Conservation (phyloP, 2,113 vertebrate species). For the Aviceda subcristata region DNA sequence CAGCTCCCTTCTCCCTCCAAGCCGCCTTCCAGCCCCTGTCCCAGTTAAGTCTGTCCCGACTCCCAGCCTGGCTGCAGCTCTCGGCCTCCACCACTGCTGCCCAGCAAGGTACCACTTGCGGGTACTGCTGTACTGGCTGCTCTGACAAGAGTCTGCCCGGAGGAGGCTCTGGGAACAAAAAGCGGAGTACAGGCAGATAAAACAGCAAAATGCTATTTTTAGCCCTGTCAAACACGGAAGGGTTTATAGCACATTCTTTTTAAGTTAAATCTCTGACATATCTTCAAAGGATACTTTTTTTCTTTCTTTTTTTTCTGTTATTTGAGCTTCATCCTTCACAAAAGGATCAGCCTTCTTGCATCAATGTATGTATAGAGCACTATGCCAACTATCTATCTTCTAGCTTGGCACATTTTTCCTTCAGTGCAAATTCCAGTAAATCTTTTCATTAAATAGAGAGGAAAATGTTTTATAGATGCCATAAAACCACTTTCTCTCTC, state of each 20-base stretch:
- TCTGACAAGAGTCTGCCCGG: neutral
- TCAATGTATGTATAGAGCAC: neutral
- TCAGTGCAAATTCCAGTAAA: conserved; percentile 37
- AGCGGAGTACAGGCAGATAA: neutral
- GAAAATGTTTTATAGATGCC: conserved; percentile 19
- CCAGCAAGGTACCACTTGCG: rapidly evolving
- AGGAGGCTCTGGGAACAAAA: neutral
- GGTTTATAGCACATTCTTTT: neutral
- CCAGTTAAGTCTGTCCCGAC: neutral
- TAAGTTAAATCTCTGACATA: neutral
- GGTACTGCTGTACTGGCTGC: rapidly evolving
- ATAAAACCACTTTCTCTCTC: conserved; percentile 6
- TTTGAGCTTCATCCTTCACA: neutral
- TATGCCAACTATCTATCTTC: neutral
- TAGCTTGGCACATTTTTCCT: neutral
- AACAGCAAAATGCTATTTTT: neutral
- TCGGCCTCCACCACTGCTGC: neutral
- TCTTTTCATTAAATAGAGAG: conserved; percentile 32
- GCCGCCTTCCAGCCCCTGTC: neutral
- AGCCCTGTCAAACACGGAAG: neutral
- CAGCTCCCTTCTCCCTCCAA: neutral
- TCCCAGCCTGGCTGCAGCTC: neutral
- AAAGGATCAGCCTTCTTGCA: neutral
- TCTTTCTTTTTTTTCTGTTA: neutral
- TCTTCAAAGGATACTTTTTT: neutral